A percentile compares a stretch with the other conserved stretches of the same genome.
These are phyloP conservation scores for Drosophila biarmipes DNA, from an alignment of 1,140 invertebrate genomes.

Conservation along the genomic window DNA sequence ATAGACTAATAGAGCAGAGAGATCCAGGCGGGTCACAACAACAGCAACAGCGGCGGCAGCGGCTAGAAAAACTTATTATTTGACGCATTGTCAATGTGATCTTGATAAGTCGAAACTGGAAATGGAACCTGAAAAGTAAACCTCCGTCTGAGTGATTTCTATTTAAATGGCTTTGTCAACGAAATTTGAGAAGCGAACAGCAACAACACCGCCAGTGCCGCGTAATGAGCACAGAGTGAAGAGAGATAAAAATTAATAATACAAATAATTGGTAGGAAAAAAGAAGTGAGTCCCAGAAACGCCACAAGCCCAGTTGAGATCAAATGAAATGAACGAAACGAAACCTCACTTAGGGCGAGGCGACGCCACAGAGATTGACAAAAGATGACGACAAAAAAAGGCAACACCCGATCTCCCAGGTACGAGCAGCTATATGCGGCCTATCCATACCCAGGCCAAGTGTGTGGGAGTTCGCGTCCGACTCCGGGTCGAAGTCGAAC, in stretches of 20 bases:
- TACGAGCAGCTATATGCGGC: conserved; percentile 7
- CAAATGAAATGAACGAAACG: conserved; percentile 45
- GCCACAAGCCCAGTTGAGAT: conserved; percentile 1
- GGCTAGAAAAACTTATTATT: conserved; percentile 66
- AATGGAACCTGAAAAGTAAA: conserved; percentile 29
- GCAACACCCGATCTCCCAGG: conserved; percentile 38
- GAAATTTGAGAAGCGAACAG: conserved; percentile 68
- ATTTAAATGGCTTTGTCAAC: conserved; percentile 83
- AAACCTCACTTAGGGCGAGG: conserved; percentile 71
- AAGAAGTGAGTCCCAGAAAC: conserved; percentile 28
- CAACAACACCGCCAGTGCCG: conserved; percentile 43
- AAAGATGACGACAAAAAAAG: conserved; percentile 56
- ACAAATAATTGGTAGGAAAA: conserved; percentile 68
- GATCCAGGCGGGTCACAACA: conserved; percentile 24
- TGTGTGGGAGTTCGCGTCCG: conserved; percentile 30
- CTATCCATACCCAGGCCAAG: conserved; percentile 11
- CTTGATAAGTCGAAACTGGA: conserved; percentile 72
- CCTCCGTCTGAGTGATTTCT: conserved; percentile 70
- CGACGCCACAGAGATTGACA: conserved; percentile 69
- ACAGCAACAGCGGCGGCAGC: conserved; percentile 6
- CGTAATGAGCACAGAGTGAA: conserved; percentile 82
- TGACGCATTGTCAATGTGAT: conserved; percentile 82
- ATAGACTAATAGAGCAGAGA: conserved; percentile 74
- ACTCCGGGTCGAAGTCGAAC: conserved; percentile 9
- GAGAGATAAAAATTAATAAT: conserved; percentile 82